These are phyloP conservation scores for Phocoena sinus DNA, from an alignment of 2,113 vertebrate genomes.

Conservation along the genomic window DNA sequence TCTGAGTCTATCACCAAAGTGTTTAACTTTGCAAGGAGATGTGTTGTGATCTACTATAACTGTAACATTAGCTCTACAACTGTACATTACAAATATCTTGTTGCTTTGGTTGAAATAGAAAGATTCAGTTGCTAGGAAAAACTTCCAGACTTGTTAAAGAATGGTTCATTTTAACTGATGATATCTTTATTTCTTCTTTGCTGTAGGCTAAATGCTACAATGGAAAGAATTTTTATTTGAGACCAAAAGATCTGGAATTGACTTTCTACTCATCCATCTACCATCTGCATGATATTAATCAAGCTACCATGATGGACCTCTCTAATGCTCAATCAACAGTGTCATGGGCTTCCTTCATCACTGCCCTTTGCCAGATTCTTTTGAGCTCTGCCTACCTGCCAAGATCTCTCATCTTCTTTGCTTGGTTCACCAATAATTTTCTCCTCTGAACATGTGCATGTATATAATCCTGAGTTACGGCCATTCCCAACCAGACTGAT, in stretches of 20 bases:
- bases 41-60: neutral
- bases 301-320: neutral
- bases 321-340: conserved; percentile 10
- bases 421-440: conserved; percentile 31
- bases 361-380: neutral
- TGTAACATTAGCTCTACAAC: neutral
- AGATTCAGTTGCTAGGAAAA: conserved; percentile 35
- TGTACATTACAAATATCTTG: neutral
- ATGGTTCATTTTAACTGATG: conserved; percentile 54
- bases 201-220: conserved; percentile 41
- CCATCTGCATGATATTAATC: conserved; percentile 51
- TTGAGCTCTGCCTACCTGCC: conserved; percentile 12
- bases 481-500: neutral
- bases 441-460: neutral
- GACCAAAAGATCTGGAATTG: conserved; percentile 42
- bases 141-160: conserved; percentile 43
- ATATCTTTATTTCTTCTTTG: conserved; percentile 50
- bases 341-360: neutral
- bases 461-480: neutral
- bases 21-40: neutral
- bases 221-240: conserved; percentile 40
- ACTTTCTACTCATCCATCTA: conserved; percentile 26
- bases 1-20: neutral
- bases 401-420: conserved; percentile 40
- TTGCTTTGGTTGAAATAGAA: conserved; percentile 3